These are phyloP conservation scores for Anolis apletophallus DNA, from an alignment of 2,797 vertebrate species.

Conservation along the genomic window DNA sequence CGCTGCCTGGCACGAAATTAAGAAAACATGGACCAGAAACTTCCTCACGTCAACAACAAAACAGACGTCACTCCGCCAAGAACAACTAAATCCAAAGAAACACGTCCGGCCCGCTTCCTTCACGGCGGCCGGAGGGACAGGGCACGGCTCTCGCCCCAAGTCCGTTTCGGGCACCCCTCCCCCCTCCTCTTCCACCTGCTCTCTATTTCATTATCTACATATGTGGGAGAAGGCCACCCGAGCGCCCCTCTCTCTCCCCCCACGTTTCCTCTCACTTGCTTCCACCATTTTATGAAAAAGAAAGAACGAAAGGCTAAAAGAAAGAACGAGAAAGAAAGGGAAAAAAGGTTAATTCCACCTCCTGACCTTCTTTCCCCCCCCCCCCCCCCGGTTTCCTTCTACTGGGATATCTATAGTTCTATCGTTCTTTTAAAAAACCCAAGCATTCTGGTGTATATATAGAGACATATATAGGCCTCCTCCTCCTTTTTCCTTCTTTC, in stretches of 20 bases:
- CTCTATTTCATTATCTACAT: conserved; percentile 33
- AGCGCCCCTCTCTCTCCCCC: no score
- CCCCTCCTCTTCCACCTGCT: not conserved
- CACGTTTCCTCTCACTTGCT: not conserved
- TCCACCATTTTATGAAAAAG: no score
- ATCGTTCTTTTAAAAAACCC: conserved; percentile 2
- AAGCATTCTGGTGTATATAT: conserved; percentile 8
- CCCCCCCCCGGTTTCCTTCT: conserved; percentile 8
- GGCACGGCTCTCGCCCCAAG: not conserved
- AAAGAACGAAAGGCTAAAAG: conserved; percentile 5
- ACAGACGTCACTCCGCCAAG: conserved; percentile 69
- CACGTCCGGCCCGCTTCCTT: not conserved
- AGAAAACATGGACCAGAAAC: conserved; percentile 64
- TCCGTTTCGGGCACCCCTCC: not conserved
- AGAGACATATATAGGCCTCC: not conserved
- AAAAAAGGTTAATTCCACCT: not conserved
- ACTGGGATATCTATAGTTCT: conserved; percentile 39
- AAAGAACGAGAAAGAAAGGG: conserved; percentile 5
- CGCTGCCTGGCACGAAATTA: conserved; percentile 60
- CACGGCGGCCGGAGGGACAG: not conserved
- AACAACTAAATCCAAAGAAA: conserved; percentile 62
- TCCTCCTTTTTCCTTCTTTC: not conserved
- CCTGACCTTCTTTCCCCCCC: not conserved
- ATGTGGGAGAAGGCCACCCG: not conserved
- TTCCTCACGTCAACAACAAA: conserved; percentile 63